Conservation (phyloP, 2,888 invertebrate species). For the Epistrophella euchroma region DNA sequence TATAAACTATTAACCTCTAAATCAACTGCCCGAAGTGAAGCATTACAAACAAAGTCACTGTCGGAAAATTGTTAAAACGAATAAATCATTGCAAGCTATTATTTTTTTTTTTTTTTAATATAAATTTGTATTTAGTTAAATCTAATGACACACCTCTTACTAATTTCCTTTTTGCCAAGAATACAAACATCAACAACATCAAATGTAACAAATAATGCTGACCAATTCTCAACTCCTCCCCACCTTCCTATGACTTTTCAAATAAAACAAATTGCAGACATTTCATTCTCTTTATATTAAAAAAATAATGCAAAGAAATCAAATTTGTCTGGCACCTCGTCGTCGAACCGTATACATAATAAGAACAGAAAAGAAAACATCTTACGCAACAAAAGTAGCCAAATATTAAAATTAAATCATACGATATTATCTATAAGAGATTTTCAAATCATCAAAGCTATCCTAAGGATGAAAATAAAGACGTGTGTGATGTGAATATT, state of each 20-base stretch:
- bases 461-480: constrained; percentile 32
- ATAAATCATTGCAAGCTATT: constrained; percentile 38
- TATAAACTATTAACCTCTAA: constrained; percentile 42
- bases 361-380: neutral
- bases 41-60: constrained; percentile 35
- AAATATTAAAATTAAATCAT: constrained; percentile 61
- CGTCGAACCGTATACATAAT: constrained; percentile 51
- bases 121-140: neutral
- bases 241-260: neutral
- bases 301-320: constrained; percentile 10
- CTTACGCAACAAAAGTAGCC: constrained; percentile 62
- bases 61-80: constrained; percentile 63
- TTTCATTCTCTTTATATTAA: constrained; percentile 21
- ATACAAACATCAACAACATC: neutral
- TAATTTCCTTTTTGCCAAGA: neutral
- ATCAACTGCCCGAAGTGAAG: constrained; percentile 10
- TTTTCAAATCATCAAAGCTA: constrained; percentile 38
- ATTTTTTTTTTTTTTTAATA: neutral
- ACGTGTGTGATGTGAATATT: neutral
- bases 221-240: too few relatives aligned
- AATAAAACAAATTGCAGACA: constrained; percentile 36
- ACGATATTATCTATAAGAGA: constrained; percentile 49
- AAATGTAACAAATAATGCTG: neutral
- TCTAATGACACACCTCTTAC: neutral
- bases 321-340: constrained; percentile 55